These are phyloP conservation scores for Chroicocephalus ridibundus DNA, from an alignment of 2,113 vertebrate genomes.

Conservation along the genomic window DNA sequence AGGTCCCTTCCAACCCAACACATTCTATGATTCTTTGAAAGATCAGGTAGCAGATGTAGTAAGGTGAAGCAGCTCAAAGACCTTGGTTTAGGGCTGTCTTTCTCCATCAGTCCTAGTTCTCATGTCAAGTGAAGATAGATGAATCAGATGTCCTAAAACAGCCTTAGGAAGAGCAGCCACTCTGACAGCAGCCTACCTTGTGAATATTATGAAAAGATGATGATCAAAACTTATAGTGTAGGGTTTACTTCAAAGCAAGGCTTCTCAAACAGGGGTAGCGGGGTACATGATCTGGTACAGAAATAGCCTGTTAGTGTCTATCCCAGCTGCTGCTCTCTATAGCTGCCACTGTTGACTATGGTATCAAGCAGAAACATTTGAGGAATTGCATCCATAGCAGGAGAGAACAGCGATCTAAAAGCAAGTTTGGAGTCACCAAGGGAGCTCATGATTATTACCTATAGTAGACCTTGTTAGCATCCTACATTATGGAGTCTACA, in stretches of 20 bases:
- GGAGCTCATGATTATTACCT: neutral
- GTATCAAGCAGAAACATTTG: neutral
- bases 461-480: neutral
- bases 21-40: neutral
- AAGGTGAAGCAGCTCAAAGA: neutral
- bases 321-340: neutral
- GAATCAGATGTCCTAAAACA: neutral
- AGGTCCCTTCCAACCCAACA: no score
- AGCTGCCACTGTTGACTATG: neutral
- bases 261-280: neutral
- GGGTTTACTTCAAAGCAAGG: neutral
- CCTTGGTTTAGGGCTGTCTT: neutral
- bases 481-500: neutral
- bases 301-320: neutral
- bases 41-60: neutral
- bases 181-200: neutral
- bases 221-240: neutral
- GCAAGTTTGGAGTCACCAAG: conserved; percentile 12
- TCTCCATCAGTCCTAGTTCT: neutral
- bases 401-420: conserved; percentile 13
- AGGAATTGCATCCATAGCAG: neutral
- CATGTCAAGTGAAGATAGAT: neutral
- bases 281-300: neutral
- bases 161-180: neutral
- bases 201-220: neutral